phyloP scores from a whole-genome alignment of 2,113 vertebrate species.

The Coreoperca whiteheadi region DNA sequence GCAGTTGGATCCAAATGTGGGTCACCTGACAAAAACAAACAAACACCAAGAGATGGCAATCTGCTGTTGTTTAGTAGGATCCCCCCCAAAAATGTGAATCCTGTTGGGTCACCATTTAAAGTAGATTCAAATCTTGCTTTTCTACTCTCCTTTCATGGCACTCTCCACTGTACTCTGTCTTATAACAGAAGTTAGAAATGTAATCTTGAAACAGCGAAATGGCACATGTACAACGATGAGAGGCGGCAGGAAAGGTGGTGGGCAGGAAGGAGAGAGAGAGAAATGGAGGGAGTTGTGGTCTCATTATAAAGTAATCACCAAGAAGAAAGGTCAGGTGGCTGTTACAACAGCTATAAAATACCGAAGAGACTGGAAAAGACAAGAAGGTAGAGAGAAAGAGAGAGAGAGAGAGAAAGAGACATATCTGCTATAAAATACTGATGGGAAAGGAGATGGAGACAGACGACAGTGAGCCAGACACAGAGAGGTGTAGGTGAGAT shows the following conservation, averaged over 20 bases:
- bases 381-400: slow-evolving; percentile 1
- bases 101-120: background rate
- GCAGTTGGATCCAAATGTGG: background rate
- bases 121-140: background rate
- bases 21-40: background rate
- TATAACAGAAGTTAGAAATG: slow-evolving; percentile 28
- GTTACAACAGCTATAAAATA: slow-evolving; percentile 76
- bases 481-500: slow-evolving; percentile 43
- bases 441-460: slow-evolving; percentile 19
- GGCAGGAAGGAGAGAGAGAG: slow-evolving; percentile 28
- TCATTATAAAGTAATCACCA: slow-evolving; percentile 79
- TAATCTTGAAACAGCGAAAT: slow-evolving; percentile 43
- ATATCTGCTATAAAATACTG: slow-evolving; percentile 38
- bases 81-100: background rate
- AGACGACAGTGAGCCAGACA: slow-evolving; percentile 33
- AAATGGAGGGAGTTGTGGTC: slow-evolving; percentile 65
- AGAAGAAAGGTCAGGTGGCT: slow-evolving; percentile 77
- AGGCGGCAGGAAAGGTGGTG: slow-evolving; percentile 10
- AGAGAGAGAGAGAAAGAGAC: background rate
- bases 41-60: background rate
- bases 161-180: background rate
- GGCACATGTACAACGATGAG: slow-evolving; percentile 41
- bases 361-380: slow-evolving; percentile 33
- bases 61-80: background rate
- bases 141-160: background rate